phyloP scores from a whole-genome alignment of 2,888 invertebrate genomes.

The Caenorhabditis uteleia region DNA sequence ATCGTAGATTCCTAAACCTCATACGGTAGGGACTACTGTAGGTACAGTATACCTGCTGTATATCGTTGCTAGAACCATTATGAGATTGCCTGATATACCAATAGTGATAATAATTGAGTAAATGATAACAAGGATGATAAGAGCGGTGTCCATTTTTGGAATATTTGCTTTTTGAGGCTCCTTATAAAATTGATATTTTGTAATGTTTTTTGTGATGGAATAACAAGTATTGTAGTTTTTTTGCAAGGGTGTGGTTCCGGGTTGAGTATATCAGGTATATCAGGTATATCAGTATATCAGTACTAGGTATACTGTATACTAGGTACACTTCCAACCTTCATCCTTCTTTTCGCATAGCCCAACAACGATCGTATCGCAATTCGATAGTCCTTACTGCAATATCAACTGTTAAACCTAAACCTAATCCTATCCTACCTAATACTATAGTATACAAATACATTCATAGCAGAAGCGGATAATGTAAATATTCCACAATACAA shows the following conservation, averaged over 20 bases:
- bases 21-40: not conserved
- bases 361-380: not conserved
- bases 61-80: conserved; percentile 34
- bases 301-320: too few relatives aligned
- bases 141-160: conserved; percentile 20
- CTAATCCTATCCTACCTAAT: too few relatives aligned
- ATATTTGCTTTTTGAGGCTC: not conserved
- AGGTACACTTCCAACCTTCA: too few relatives aligned
- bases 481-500: conserved; percentile 31
- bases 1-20: conserved; percentile 21
- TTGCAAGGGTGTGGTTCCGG: too few relatives aligned
- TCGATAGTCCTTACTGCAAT: not conserved
- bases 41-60: conserved; percentile 14
- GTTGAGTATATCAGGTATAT: too few relatives aligned
- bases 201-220: too few relatives aligned
- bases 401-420: too few relatives aligned
- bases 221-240: too few relatives aligned
- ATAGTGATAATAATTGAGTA: conserved; percentile 23
- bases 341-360: too few relatives aligned
- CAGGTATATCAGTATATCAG: too few relatives aligned
- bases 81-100: conserved; percentile 29
- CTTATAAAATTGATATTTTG: too few relatives aligned
- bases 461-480: conserved; percentile 24
- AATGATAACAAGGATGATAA: conserved; percentile 17
- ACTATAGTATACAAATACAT: conserved; percentile 26